Conservation (phyloP, 2,797 vertebrate species). For the Perodicticus potto region DNA sequence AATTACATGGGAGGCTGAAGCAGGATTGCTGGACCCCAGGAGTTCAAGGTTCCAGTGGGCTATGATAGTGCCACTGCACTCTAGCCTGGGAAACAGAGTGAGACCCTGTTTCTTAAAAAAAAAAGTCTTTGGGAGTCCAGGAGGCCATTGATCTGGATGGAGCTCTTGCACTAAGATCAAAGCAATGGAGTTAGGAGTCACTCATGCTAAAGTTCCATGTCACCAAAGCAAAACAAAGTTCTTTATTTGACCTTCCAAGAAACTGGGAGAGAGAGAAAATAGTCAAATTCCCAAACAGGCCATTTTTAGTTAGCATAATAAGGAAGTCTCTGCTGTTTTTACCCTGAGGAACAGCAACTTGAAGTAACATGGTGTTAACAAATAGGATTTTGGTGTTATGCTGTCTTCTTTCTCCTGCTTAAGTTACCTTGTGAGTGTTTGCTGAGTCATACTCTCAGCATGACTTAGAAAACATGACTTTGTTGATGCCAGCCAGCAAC, state of each 20-base stretch:
- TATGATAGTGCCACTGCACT: too few species aligned
- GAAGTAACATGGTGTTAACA: neutral
- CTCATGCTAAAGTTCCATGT: neutral
- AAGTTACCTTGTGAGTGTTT: neutral
- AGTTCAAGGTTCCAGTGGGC: too few species aligned
- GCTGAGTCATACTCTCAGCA: too few species aligned
- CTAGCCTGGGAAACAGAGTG: too few species aligned
- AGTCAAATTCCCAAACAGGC: neutral
- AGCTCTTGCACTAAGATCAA: neutral
- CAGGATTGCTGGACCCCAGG: too few species aligned
- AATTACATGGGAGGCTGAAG: too few species aligned
- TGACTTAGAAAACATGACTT: neutral
- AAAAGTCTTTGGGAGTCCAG: too few species aligned
- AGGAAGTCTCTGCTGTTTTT: neutral
- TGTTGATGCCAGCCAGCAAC: neutral
- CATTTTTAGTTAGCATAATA: neutral
- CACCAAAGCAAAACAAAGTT: neutral
- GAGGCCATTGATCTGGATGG: neutral
- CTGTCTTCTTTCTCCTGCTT: neutral
- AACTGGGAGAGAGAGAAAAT: neutral
- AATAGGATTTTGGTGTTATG: neutral
- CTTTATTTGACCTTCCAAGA: neutral
- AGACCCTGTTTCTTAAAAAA: too few species aligned
- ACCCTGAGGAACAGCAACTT: neutral
- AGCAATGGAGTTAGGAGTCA: neutral